Evolutionary conservation across 2,113 vertebrate genomes (phyloP).

Genomic region (Barbus barbus): DNA sequence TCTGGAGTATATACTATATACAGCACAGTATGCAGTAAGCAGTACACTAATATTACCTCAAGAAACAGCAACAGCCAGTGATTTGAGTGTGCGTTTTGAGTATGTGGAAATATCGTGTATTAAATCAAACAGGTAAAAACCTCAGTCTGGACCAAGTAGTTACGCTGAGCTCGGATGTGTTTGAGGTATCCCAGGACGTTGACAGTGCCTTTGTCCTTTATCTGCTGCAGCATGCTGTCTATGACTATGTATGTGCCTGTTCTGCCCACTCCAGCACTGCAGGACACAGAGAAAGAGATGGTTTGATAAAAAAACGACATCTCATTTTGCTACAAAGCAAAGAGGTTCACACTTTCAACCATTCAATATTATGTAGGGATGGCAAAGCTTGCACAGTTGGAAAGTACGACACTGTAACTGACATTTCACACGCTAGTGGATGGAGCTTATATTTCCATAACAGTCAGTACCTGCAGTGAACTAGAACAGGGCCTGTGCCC

Average conservation of each 20-base stretch:
- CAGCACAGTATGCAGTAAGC: background rate
- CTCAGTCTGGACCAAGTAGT: slow-evolving; percentile 99
- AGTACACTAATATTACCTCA: background rate
- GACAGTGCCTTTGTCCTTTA: slow-evolving; percentile 98
- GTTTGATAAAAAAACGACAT: slow-evolving; percentile 45
- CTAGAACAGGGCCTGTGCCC: slow-evolving; percentile 90
- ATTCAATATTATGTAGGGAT: background rate
- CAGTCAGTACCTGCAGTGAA: slow-evolving; percentile 97
- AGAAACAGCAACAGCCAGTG: background rate
- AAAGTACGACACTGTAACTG: background rate
- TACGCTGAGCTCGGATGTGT: slow-evolving; percentile 98
- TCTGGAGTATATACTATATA: background rate
- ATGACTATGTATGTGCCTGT: slow-evolving; percentile 99
- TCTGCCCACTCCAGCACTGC: slow-evolving; percentile 94
- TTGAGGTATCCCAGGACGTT: slow-evolving; percentile 99
- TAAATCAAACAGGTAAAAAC: slow-evolving; percentile 70
- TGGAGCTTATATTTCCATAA: background rate
- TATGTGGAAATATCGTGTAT: background rate
- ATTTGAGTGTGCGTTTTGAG: background rate
- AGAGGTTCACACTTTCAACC: background rate
- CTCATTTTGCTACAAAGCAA: background rate
- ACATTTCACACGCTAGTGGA: background rate
- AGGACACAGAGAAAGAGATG: slow-evolving; percentile 46
- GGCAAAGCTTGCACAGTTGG: background rate
- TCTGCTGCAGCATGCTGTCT: slow-evolving; percentile 99